Evolutionary conservation across 2,113 vertebrate genomes (phyloP).

Genomic region (Triplophysa dalaica): DNA sequence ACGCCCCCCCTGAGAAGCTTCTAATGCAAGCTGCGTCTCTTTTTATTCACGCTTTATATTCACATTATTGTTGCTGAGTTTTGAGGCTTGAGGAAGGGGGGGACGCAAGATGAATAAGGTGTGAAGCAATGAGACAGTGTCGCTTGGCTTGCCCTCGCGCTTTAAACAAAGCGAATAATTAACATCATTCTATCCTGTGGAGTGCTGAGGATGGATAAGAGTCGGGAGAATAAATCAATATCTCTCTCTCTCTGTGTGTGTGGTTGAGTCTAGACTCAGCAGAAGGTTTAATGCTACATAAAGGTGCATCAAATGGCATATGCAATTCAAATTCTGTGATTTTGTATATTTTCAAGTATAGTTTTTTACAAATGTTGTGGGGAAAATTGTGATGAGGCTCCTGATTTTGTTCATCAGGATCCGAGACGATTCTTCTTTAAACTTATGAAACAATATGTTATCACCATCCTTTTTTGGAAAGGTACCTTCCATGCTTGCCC

Average conservation of each 20-base stretch:
- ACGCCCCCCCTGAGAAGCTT: background rate
- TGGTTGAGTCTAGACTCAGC: background rate
- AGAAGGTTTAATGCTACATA: background rate
- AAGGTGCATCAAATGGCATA: background rate
- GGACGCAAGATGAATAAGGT: background rate
- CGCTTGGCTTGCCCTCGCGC: background rate
- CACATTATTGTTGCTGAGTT: slow-evolving; percentile 10
- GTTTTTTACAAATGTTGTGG: no score
- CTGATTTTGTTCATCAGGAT: no score
- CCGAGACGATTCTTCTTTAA: no score
- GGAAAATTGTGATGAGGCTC: no score
- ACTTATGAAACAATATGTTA: no score
- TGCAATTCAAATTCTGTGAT: no score
- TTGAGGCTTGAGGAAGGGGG: background rate
- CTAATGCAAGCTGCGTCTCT: background rate
- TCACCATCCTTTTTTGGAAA: no score
- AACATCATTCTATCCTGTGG: slow-evolving; percentile 1
- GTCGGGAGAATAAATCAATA: slow-evolving; percentile 18
- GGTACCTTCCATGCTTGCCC: no score
- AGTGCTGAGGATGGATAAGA: slow-evolving; percentile 24
- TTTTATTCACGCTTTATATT: background rate
- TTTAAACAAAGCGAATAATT: slow-evolving; percentile 30
- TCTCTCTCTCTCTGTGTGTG: background rate
- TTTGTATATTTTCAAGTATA: no score
- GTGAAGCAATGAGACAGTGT: background rate